These are phyloP conservation scores for Chascanopsetta lugubris DNA, from an alignment of 2,113 vertebrate species.

Conservation along the genomic window DNA sequence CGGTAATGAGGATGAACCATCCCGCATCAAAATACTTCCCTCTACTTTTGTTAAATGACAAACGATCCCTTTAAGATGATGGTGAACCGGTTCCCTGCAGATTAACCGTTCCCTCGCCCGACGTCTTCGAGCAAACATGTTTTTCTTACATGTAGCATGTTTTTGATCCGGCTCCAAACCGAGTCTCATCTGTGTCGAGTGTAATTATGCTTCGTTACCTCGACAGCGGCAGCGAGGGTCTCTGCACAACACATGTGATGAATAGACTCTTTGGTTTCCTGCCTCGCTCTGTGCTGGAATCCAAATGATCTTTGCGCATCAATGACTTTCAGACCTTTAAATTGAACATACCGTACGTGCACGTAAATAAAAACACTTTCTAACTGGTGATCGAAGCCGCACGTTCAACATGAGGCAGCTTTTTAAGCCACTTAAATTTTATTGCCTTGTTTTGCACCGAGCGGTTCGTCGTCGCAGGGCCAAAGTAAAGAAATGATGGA, in stretches of 20 bases:
- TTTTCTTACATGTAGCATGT: conserved; percentile 38
- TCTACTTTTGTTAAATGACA: too few species aligned
- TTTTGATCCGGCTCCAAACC: conserved; percentile 49
- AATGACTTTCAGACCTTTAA: too few species aligned
- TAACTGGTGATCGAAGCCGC: too few species aligned
- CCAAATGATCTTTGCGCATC: neutral
- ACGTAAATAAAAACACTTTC: too few species aligned
- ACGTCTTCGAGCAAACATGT: conserved; percentile 28
- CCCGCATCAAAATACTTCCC: too few species aligned
- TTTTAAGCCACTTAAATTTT: neutral
- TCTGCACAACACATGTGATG: conserved; percentile 62
- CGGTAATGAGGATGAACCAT: too few species aligned
- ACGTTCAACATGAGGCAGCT: neutral
- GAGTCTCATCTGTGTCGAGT: conserved; percentile 56
- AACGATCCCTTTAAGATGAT: too few species aligned
- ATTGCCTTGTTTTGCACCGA: neutral
- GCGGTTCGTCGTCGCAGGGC: neutral
- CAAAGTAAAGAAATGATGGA: neutral
- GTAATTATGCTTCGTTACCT: conserved; percentile 45
- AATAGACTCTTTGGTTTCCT: conserved; percentile 7
- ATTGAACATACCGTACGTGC: too few species aligned
- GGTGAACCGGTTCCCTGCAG: too few species aligned
- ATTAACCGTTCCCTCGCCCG: conserved; percentile 39
- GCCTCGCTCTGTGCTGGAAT: conserved; percentile 2
- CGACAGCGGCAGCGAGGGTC: conserved; percentile 38